phyloP scores from a whole-genome alignment of 2,888 invertebrate species.

The Chrysolina oricalcia region DNA sequence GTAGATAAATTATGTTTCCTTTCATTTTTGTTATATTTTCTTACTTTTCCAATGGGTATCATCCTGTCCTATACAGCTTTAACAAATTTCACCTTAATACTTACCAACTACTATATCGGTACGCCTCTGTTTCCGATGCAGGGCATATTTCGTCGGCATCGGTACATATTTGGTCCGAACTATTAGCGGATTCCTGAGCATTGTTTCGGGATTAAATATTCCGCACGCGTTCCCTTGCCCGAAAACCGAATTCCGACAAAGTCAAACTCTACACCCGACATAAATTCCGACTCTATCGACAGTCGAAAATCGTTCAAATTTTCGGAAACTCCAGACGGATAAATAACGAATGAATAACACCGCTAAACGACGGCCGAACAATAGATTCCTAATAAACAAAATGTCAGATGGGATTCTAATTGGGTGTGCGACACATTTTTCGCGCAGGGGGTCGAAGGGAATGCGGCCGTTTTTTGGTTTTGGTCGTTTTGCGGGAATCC shows the following conservation, averaged over 20 bases:
- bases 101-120: neutral
- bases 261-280: conserved; percentile 33
- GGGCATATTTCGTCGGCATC: conserved; percentile 57
- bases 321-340: conserved; percentile 50
- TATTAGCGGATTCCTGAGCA: conserved; percentile 72
- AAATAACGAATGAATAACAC: conserved; percentile 25
- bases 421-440: conserved; percentile 46
- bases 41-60: too few species aligned
- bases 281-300: conserved; percentile 30
- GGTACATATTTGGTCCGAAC: conserved; percentile 69
- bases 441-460: conserved; percentile 25
- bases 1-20: too few species aligned
- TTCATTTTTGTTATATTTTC: too few species aligned
- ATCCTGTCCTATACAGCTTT: too few species aligned
- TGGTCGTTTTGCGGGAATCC: neutral
- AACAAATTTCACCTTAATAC: too few species aligned
- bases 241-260: conserved; percentile 42
- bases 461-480: neutral
- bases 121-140: conserved; percentile 42
- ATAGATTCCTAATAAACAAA: conserved; percentile 55
- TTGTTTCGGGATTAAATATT: conserved; percentile 72
- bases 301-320: conserved; percentile 50
- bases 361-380: conserved; percentile 38
- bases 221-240: conserved; percentile 67
- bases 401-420: conserved; percentile 53